phyloP scores from a whole-genome alignment of 2,888 invertebrate genomes.

The Agrotis puta region DNA sequence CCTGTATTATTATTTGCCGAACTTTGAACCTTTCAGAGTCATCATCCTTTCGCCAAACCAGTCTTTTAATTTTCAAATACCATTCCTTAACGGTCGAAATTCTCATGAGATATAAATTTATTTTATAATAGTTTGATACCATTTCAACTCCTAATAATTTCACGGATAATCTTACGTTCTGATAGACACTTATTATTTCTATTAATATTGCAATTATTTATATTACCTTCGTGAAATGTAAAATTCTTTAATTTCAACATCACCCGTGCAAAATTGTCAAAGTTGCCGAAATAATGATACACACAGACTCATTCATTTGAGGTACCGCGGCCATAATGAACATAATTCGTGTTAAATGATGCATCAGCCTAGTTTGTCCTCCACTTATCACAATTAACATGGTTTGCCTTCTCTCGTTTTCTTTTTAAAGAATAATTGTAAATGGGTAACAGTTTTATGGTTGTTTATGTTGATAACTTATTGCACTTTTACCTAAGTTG shows the following conservation, averaged over 20 bases:
- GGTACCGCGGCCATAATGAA: slow-evolving; percentile 16
- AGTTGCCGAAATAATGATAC: slow-evolving; percentile 33
- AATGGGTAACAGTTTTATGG: slow-evolving; percentile 47
- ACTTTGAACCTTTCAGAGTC: slow-evolving; percentile 41
- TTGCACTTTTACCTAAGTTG: background rate
- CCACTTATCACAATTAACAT: slow-evolving; percentile 60
- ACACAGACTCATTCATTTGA: slow-evolving; percentile 17
- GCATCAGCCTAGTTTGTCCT: slow-evolving; percentile 42
- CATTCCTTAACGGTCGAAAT: slow-evolving; percentile 41
- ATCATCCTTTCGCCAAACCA: slow-evolving; percentile 50
- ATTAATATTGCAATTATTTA: slow-evolving; percentile 24
- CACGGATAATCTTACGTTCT: slow-evolving; percentile 44
- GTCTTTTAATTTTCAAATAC: slow-evolving; percentile 21
- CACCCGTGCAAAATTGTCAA: slow-evolving; percentile 37
- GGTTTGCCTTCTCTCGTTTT: slow-evolving; percentile 44
- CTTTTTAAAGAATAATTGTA: slow-evolving; percentile 47
- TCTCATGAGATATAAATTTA: slow-evolving; percentile 52
- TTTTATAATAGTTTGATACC: slow-evolving; percentile 40
- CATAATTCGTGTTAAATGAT: slow-evolving; percentile 44
- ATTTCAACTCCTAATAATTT: slow-evolving; percentile 44
- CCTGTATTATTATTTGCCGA: slow-evolving; percentile 35
- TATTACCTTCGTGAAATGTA: slow-evolving; percentile 29
- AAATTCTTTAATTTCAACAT: slow-evolving; percentile 30
- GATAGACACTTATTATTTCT: slow-evolving; percentile 25
- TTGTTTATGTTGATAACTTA: background rate